Conservation (phyloP, 2,797 vertebrate genomes). For the Erethizon dorsatum region DNA sequence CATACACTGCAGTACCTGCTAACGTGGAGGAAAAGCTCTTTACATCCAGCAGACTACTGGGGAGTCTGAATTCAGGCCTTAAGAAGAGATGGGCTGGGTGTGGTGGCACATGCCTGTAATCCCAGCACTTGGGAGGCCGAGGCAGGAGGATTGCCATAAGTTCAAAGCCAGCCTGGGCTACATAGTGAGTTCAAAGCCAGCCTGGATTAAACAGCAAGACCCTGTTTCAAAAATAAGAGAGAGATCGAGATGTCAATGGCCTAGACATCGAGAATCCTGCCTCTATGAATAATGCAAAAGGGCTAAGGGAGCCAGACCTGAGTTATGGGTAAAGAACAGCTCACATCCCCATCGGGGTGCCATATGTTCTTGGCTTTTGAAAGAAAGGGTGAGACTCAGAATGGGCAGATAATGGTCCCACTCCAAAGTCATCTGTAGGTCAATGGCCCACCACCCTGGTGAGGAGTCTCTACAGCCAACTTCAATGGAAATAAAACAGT, state of each 20-base stretch:
- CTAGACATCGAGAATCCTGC: not conserved
- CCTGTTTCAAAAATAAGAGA: not conserved
- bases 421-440: not conserved
- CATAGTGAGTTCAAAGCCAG: not conserved
- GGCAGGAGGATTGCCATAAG: not conserved
- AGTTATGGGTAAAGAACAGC: not conserved
- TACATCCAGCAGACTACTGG: not conserved
- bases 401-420: not conserved
- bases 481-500: not conserved
- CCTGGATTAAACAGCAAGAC: not conserved
- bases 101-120: not conserved
- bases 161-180: not conserved
- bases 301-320: not conserved
- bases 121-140: not conserved
- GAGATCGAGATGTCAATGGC: no score
- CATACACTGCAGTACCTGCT: not conserved
- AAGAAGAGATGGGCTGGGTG: not conserved
- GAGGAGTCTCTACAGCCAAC: not conserved
- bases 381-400: slow-evolving; percentile 38
- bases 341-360: not conserved
- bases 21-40: not conserved
- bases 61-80: slow-evolving; percentile 7
- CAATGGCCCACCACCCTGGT: not conserved
- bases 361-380: not conserved
- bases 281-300: slow-evolving; percentile 25